phyloP scores from a whole-genome alignment of 2,888 invertebrate genomes.

The Chesias legatella region DNA sequence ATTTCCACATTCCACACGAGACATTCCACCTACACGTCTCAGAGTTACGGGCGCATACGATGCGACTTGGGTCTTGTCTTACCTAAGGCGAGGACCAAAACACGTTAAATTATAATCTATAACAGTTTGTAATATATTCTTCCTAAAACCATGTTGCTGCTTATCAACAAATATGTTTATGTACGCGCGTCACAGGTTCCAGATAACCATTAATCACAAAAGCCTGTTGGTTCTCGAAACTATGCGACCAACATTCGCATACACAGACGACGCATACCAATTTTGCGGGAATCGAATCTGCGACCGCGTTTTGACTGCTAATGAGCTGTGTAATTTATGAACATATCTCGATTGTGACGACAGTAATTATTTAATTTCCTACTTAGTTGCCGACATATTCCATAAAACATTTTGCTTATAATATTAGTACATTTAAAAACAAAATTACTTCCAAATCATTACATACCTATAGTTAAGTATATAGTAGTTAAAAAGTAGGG shows the following conservation, averaged over 20 bases:
- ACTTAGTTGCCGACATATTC: neutral
- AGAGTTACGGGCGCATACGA: no score
- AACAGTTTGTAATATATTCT: no score
- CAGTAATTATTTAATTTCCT: neutral
- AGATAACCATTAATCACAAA: neutral
- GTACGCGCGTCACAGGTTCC: neutral
- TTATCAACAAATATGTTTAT: neutral
- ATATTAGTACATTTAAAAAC: no score
- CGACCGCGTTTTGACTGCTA: slow-evolving; percentile 49
- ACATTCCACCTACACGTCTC: no score
- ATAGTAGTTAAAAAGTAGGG: no score
- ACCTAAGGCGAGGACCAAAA: no score
- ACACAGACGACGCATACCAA: slow-evolving; percentile 58
- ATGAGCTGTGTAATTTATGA: slow-evolving; percentile 51
- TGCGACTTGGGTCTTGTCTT: no score
- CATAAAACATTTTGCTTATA: no score
- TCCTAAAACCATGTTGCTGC: neutral
- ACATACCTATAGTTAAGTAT: no score
- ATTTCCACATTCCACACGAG: no score
- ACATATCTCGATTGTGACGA: slow-evolving; percentile 22
- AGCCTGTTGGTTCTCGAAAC: slow-evolving; percentile 7
- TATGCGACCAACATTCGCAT: slow-evolving; percentile 23
- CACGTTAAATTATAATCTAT: no score
- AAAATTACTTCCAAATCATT: no score
- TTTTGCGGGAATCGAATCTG: slow-evolving; percentile 44